These are phyloP conservation scores for Phylloscopus trochilus DNA, from an alignment of 2,113 vertebrate genomes.

Conservation along the genomic window DNA sequence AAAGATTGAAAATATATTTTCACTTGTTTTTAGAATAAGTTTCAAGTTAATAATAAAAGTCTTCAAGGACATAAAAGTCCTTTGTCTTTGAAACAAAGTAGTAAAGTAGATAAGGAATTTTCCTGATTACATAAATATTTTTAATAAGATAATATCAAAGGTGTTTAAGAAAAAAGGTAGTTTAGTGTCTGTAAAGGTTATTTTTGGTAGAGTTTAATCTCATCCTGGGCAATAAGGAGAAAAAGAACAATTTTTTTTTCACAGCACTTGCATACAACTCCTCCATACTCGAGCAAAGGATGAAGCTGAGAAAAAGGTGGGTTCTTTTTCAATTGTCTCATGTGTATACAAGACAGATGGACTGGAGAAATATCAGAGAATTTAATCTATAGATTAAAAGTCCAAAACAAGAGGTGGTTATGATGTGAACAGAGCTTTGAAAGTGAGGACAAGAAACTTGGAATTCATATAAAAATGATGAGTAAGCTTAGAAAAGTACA, in stretches of 20 bases:
- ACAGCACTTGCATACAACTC: not conserved
- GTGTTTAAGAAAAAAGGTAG: not conserved
- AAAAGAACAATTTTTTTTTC: not conserved
- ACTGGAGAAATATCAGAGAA: not conserved
- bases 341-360: not conserved
- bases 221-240: not conserved
- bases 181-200: not conserved
- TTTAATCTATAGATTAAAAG: not conserved
- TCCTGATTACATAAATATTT: not conserved
- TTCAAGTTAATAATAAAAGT: not conserved
- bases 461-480: not conserved
- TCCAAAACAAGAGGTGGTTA: not conserved
- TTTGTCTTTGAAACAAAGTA: not conserved
- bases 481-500: not conserved
- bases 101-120: not conserved
- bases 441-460: not conserved
- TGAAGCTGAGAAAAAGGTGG: not conserved
- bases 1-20: not conserved
- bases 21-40: not conserved
- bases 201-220: not conserved
- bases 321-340: fast-evolving
- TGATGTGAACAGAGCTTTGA: not conserved
- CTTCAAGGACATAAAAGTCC: not conserved
- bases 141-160: not conserved
- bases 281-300: not conserved